Percentiles rank a stretch among this genome's conserved stretches.
These are phyloP conservation scores for Mormyrus iriodes DNA, from an alignment of 2,113 vertebrate species.

Conservation along the genomic window DNA sequence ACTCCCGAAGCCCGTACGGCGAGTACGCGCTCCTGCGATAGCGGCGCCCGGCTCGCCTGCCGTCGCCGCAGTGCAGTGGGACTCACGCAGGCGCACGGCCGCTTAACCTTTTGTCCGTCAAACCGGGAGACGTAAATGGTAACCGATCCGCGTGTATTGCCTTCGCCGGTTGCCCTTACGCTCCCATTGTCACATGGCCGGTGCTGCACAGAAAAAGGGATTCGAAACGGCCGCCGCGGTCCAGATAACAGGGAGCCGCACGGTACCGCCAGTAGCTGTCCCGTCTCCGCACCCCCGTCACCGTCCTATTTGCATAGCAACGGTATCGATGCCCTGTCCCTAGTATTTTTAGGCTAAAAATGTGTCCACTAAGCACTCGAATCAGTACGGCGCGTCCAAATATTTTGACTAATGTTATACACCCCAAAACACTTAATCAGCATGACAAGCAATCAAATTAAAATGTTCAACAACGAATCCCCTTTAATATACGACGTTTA, in stretches of 20 bases:
- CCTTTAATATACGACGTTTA: neutral
- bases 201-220: neutral
- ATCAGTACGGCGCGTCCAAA: neutral
- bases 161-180: neutral
- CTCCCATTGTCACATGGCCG: neutral
- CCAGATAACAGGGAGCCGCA: neutral
- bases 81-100: neutral
- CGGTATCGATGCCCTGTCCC: neutral
- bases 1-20: neutral
- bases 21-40: neutral
- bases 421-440: neutral
- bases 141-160: constrained; percentile 4
- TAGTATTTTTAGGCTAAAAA: neutral
- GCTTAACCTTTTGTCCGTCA: neutral
- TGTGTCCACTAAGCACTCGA: neutral
- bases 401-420: neutral
- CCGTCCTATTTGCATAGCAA: neutral
- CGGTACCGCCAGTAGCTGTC: neutral
- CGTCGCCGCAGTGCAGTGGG: neutral
- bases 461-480: neutral
- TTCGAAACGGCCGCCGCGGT: neutral
- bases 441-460: neutral
- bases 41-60: neutral
- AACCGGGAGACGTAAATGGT: neutral
- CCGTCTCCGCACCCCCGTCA: neutral